Evolutionary conservation across 2,797 vertebrate species (phyloP).

Genomic region (Xiphorhynchus erythropygius): DNA sequence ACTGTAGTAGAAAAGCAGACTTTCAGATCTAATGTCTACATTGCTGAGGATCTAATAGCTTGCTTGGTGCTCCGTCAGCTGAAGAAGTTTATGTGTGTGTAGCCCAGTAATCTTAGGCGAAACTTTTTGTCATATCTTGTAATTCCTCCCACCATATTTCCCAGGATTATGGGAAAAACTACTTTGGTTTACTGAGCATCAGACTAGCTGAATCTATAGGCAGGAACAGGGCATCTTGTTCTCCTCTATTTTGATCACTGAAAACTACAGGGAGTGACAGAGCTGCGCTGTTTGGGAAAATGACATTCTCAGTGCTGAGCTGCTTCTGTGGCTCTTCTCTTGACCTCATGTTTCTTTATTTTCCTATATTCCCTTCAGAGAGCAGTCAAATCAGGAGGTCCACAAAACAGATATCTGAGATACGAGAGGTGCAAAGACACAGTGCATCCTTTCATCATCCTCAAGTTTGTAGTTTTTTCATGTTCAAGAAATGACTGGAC

Average conservation of each 20-base stretch:
- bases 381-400: neutral
- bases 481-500: neutral
- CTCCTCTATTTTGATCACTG: neutral
- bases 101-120: neutral
- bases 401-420: neutral
- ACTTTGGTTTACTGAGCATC: neutral
- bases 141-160: neutral
- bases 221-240: neutral
- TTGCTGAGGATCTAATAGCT: neutral
- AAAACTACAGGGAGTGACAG: neutral
- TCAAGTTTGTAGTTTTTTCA: neutral
- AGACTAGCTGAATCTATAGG: neutral
- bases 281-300: neutral
- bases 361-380: neutral
- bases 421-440: neutral
- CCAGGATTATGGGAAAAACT: neutral
- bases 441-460: neutral
- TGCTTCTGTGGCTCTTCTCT: neutral
- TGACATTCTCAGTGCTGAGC: neutral
- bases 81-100: neutral
- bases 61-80: neutral
- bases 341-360: neutral
- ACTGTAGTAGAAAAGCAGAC: neutral
- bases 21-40: neutral
- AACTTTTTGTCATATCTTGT: neutral